Conservation (phyloP, 30 jellyfish, hydroid and myxozoan genomes). For the Mastigias papua region DNA sequence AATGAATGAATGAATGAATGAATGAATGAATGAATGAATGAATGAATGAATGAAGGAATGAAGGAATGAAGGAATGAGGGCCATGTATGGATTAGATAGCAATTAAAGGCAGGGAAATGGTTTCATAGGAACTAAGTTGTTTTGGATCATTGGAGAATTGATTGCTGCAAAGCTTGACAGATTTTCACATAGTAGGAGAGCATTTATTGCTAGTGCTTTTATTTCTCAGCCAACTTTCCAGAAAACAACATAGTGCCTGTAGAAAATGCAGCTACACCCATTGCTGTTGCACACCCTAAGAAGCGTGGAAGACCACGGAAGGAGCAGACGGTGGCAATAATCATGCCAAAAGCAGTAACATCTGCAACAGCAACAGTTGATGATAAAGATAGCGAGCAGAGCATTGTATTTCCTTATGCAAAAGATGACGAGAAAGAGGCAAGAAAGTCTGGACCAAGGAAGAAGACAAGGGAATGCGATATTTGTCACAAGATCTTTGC, state of each 20-base stretch:
- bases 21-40: constrained; percentile 8
- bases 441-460: constrained; percentile 16
- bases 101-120: no score
- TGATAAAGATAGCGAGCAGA: constrained; percentile 3
- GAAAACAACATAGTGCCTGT: neutral
- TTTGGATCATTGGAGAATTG: no score
- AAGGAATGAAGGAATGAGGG: neutral
- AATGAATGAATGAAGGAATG: neutral
- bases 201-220: no score
- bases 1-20: neutral
- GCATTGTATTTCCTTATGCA: constrained; percentile 9
- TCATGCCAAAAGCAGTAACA: neutral
- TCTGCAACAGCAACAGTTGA: neutral
- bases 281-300: neutral
- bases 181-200: neutral
- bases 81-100: no score
- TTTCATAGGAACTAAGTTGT: no score
- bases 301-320: constrained; percentile 50
- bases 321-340: neutral
- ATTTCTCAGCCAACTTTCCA: neutral
- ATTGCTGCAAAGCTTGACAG: neutral
- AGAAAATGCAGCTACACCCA: neutral
- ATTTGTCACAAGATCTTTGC: constrained; percentile 66
- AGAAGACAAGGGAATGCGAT: constrained; percentile 73
- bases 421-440: neutral